A percentile compares a stretch with the other conserved stretches of the same genome.
These are phyloP conservation scores for Marronus borbonicus DNA, from an alignment of 2,888 invertebrate species.

Conservation along the genomic window DNA sequence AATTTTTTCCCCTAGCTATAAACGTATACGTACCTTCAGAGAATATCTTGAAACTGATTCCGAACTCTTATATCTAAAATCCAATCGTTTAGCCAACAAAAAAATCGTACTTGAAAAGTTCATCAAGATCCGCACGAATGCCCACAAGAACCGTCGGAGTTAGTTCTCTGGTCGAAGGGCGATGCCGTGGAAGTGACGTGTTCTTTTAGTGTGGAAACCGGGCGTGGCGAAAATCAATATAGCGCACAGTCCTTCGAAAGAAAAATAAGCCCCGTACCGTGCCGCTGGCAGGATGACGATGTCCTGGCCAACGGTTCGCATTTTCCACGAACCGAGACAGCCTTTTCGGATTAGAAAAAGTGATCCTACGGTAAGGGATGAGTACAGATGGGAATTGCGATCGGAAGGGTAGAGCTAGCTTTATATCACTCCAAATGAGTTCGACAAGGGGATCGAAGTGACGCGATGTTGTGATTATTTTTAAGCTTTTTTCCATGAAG, in stretches of 20 bases:
- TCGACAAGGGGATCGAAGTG: too few relatives aligned
- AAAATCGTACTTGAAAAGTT: too few relatives aligned
- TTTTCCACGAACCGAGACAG: slow-evolving; percentile 23
- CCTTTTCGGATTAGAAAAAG: background rate
- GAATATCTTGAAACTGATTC: too few relatives aligned
- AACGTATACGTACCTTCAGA: too few relatives aligned
- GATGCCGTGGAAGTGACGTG: slow-evolving; percentile 62
- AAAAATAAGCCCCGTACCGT: slow-evolving; percentile 58
- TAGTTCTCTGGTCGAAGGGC: slow-evolving; percentile 49
- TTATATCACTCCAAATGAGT: too few relatives aligned
- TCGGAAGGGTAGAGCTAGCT: too few relatives aligned
- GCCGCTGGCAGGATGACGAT: slow-evolving; percentile 42
- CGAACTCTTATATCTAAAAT: too few relatives aligned
- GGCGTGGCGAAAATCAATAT: slow-evolving; percentile 65
- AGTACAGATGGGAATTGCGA: too few relatives aligned
- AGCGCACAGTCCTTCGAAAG: slow-evolving; percentile 61
- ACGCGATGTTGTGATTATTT: too few relatives aligned
- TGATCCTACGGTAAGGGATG: background rate
- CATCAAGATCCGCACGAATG: background rate
- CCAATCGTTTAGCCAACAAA: too few relatives aligned
- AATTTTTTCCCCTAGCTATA: too few relatives aligned
- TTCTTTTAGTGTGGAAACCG: slow-evolving; percentile 60
- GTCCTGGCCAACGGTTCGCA: slow-evolving; percentile 10
- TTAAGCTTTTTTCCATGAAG: too few relatives aligned
- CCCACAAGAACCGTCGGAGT: slow-evolving; percentile 6